These are phyloP conservation scores for Calonectris borealis DNA, from an alignment of 2,113 vertebrate genomes.

Conservation along the genomic window DNA sequence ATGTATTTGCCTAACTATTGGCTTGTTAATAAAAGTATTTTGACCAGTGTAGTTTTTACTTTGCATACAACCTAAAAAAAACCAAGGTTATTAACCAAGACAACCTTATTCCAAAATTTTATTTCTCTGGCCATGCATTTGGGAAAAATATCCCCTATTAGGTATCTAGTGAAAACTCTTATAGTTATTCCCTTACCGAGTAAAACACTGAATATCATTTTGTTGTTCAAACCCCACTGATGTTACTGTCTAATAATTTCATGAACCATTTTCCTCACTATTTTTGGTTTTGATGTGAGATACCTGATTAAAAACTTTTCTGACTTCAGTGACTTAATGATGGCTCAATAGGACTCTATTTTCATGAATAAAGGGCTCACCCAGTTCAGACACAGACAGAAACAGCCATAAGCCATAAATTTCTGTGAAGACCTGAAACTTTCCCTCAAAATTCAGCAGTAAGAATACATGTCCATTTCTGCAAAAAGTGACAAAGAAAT, in stretches of 20 bases:
- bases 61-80: background rate
- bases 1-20: background rate
- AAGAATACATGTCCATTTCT: background rate
- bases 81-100: background rate
- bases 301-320: background rate
- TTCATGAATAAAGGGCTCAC: background rate
- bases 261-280: background rate
- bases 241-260: background rate
- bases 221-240: background rate
- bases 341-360: background rate
- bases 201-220: background rate
- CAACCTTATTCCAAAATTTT: background rate
- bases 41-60: background rate
- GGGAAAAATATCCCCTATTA: background rate
- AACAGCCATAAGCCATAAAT: background rate
- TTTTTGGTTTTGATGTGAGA: background rate
- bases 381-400: background rate
- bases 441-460: background rate
- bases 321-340: background rate
- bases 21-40: background rate
- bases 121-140: background rate
- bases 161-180: background rate
- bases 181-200: background rate
- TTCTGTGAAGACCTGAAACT: background rate
- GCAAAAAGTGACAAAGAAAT: background rate